These are phyloP conservation scores for Chaetorhynchus papuensis DNA, from an alignment of 2,113 vertebrate species.

Conservation along the genomic window DNA sequence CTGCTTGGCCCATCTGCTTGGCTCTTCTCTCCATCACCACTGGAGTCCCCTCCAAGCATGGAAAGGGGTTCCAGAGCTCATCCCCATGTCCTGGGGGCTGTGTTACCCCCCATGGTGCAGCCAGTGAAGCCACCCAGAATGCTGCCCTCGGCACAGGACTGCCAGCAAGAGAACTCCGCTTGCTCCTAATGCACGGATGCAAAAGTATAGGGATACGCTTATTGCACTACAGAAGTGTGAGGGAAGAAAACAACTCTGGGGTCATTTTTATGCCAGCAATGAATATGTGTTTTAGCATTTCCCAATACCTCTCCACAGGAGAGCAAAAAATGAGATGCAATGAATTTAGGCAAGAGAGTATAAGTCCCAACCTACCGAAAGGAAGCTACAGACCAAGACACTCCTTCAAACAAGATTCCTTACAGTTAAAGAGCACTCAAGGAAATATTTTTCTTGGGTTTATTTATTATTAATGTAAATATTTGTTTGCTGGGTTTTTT, in stretches of 20 bases:
- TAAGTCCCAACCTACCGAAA: neutral
- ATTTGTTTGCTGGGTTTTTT: neutral
- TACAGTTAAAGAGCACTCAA: neutral
- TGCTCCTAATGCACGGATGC: neutral
- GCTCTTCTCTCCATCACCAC: neutral
- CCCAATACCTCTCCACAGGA: accelerated
- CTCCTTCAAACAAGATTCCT: neutral
- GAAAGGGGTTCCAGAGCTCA: neutral
- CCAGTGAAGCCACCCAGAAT: neutral
- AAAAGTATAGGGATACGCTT: neutral
- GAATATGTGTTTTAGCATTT: neutral
- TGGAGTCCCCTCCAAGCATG: neutral
- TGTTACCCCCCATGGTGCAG: neutral
- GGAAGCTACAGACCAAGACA: neutral
- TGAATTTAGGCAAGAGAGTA: neutral
- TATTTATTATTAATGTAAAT: neutral
- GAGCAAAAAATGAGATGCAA: neutral
- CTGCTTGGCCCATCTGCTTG: neutral
- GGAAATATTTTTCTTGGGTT: neutral
- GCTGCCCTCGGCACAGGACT: accelerated
- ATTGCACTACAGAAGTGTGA: neutral
- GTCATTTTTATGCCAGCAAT: neutral
- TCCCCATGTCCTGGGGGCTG: neutral
- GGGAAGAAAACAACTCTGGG: neutral
- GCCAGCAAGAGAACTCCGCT: accelerated